Percentiles rank a stretch among this genome's conserved stretches.
Evolutionary conservation across 1,140 invertebrate species (phyloP).

Genomic region (Pollicipes pollicipes): DNA sequence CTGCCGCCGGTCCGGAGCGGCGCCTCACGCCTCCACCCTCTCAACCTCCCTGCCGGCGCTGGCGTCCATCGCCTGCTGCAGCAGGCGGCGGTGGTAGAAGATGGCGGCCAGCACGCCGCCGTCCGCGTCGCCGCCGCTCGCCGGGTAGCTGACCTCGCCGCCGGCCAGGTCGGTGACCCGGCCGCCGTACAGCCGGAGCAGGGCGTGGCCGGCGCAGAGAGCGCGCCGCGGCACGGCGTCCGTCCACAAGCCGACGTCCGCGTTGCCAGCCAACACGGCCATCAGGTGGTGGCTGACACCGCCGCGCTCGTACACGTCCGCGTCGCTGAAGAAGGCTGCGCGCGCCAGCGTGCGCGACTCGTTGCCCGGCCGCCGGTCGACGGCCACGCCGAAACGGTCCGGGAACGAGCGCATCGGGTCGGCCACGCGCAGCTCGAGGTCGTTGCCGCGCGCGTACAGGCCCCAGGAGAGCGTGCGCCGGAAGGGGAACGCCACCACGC

Average conservation of each 20-base stretch:
- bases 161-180: neutral
- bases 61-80: neutral
- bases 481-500: neutral
- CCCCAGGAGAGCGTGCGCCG: neutral
- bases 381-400: constrained; percentile 28
- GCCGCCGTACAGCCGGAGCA: neutral
- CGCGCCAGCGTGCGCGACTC: neutral
- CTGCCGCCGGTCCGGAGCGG: too few species aligned
- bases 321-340: neutral
- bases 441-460: neutral
- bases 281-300: neutral
- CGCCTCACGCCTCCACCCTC: too few species aligned
- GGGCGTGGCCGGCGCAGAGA: neutral
- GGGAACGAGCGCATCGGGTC: constrained; percentile 18
- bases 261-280: neutral
- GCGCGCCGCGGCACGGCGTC: neutral
- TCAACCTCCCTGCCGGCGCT: neutral
- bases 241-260: neutral
- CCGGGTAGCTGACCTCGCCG: neutral
- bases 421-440: neutral
- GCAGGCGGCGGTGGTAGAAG: neutral
- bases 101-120: neutral
- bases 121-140: neutral
- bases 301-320: neutral
- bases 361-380: neutral